Percentiles rank a stretch among this genome's conserved stretches.
Conservation (phyloP, 2,888 invertebrate species). For the Prostheceraeus crozeri region DNA sequence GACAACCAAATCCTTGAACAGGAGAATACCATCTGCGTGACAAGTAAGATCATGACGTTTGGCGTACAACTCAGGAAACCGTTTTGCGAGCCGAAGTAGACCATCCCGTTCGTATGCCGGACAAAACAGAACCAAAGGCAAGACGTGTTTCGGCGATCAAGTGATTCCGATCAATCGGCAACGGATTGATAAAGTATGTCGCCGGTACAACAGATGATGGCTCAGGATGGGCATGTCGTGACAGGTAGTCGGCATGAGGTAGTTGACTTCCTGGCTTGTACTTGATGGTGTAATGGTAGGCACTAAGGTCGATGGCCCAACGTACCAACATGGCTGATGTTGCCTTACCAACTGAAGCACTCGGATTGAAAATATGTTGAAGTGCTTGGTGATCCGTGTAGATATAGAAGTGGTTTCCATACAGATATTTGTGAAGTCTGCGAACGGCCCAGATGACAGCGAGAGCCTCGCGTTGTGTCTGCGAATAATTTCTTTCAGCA, state of each 20-base stretch:
- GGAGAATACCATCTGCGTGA: too few species aligned
- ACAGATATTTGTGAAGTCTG: slow-evolving; percentile 17
- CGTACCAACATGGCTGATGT: slow-evolving; percentile 12
- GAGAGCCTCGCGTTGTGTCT: slow-evolving; percentile 13
- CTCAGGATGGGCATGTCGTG: slow-evolving; percentile 5
- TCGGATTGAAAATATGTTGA: slow-evolving; percentile 1
- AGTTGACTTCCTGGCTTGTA: slow-evolving; percentile 5
- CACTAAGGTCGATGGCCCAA: slow-evolving; percentile 23
- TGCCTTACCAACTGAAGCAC: background rate
- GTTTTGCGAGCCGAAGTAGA: slow-evolving; percentile 16
- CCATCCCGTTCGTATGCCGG: slow-evolving; percentile 12
- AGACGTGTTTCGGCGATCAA: slow-evolving; percentile 3
- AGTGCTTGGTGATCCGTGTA: slow-evolving; percentile 16
- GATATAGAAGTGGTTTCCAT: slow-evolving; percentile 2
- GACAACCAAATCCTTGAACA: too few species aligned
- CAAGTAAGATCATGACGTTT: too few species aligned
- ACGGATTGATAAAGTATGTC: slow-evolving; percentile 16
- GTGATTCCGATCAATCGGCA: slow-evolving; percentile 1
- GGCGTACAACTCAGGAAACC: too few species aligned
- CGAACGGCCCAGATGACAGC: slow-evolving; percentile 25
- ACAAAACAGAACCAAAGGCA: slow-evolving; percentile 13
- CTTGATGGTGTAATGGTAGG: slow-evolving; percentile 14
- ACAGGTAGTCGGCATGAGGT: slow-evolving; percentile 20
- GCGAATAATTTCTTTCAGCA: slow-evolving; percentile 3
- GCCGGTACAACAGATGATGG: background rate